phyloP scores from a whole-genome alignment of 2,888 invertebrate species.

The Rhopalosiphum nymphaeae region DNA sequence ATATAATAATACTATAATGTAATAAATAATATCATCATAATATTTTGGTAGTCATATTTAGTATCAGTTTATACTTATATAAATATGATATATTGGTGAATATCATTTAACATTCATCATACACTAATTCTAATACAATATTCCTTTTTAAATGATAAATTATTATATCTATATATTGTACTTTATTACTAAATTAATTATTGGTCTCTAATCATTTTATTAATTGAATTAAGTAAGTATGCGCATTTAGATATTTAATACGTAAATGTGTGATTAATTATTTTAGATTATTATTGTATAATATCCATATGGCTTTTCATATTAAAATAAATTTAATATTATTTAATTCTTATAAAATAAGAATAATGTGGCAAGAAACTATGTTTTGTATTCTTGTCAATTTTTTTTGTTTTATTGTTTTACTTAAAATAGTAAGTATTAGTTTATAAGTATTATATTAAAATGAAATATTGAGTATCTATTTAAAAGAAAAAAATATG shows the following conservation, averaged over 20 bases:
- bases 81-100: too few species aligned
- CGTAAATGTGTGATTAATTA: not conserved
- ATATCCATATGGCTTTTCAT: not conserved
- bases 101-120: too few species aligned
- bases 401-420: not conserved
- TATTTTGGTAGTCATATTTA: too few species aligned
- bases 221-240: not conserved
- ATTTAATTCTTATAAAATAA: not conserved
- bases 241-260: not conserved
- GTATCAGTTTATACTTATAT: too few species aligned
- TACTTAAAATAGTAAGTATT: not conserved
- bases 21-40: too few species aligned
- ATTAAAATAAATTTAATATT: not conserved
- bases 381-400: not conserved
- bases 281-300: not conserved
- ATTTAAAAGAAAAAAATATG: not conserved
- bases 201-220: not conserved
- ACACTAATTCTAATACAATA: too few species aligned
- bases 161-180: too few species aligned
- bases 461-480: not conserved
- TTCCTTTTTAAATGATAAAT: too few species aligned
- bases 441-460: not conserved
- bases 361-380: not conserved
- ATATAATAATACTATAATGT: too few species aligned
- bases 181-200: too few species aligned